Evolutionary conservation across 1,140 invertebrate genomes (phyloP).

Genomic region (Aphaenogaster floridana): DNA sequence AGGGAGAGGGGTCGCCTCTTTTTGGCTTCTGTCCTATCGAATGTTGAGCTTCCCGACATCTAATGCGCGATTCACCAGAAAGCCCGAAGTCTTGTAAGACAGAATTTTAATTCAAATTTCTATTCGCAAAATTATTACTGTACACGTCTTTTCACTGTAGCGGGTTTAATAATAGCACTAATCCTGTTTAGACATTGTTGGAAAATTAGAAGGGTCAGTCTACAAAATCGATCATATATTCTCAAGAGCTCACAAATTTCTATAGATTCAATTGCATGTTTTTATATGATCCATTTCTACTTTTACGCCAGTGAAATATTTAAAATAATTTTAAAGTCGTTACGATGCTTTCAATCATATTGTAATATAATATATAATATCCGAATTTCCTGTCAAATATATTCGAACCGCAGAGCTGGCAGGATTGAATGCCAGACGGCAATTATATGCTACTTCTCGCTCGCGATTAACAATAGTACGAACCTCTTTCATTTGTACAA

Average conservation of each 20-base stretch:
- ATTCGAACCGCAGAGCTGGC: neutral
- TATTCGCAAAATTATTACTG: neutral
- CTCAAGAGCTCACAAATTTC: neutral
- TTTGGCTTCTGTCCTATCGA: constrained; percentile 47
- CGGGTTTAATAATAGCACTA: constrained; percentile 22
- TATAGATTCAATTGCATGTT: neutral
- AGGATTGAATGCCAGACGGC: constrained; percentile 11
- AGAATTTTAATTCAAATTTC: constrained; percentile 8
- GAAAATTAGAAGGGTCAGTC: constrained; percentile 4
- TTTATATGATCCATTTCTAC: constrained; percentile 44
- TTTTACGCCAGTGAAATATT: constrained; percentile 60
- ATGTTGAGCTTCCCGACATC: neutral
- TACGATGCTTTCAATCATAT: neutral
- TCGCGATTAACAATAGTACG: constrained; percentile 30
- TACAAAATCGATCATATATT: neutral
- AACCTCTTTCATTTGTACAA: constrained; percentile 15
- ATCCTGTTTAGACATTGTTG: neutral
- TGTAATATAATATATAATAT: constrained; percentile 20
- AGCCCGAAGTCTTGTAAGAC: neutral
- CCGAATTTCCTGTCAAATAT: constrained; percentile 17
- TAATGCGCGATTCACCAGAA: neutral
- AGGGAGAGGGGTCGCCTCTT: constrained; percentile 76
- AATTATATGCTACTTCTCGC: constrained; percentile 15
- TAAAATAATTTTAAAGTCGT: neutral
- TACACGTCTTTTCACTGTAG: neutral